Percentiles rank a stretch among this genome's conserved stretches.
Conservation (phyloP, 2,888 invertebrate species). For the Papilio protenor region DNA sequence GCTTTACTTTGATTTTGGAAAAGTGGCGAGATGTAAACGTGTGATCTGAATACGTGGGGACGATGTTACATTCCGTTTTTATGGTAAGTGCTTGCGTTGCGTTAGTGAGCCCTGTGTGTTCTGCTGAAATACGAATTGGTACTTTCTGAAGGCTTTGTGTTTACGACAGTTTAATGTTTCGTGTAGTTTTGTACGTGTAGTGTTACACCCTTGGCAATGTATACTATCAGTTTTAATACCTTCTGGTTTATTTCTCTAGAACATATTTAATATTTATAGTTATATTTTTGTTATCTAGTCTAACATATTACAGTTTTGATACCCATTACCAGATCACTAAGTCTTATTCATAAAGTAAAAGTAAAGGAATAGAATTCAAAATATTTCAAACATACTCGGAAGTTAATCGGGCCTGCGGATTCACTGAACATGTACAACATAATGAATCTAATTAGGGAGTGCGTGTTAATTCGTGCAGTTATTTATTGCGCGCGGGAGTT, state of each 20-base stretch:
- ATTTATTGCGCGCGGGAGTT: constrained; percentile 63
- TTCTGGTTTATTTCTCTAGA: not conserved
- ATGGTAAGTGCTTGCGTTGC: constrained; percentile 69
- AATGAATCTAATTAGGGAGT: constrained; percentile 62
- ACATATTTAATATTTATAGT: not conserved
- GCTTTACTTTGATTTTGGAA: constrained; percentile 81
- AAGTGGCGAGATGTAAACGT: constrained; percentile 76
- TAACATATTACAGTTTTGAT: not conserved
- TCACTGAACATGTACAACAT: constrained; percentile 64
- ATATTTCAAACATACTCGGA: constrained; percentile 24
- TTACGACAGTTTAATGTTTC: constrained; percentile 35
- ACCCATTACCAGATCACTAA: not conserved
- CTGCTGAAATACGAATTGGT: constrained; percentile 48
- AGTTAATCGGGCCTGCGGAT: constrained; percentile 49
- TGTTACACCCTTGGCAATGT: not conserved
- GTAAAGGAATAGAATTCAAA: constrained; percentile 50
- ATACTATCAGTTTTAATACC: not conserved
- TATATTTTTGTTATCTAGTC: not conserved
- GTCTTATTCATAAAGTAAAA: not conserved
- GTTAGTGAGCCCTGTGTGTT: constrained; percentile 54
- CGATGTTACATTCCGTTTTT: constrained; percentile 61
- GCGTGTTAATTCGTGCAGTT: constrained; percentile 66
- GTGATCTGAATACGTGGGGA: constrained; percentile 78
- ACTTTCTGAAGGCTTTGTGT: constrained; percentile 40
- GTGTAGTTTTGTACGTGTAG: constrained; percentile 20